Base-by-base conservation (phyloP, 2,113 vertebrate genomes). In the Tiliqua scincoides region DNA sequence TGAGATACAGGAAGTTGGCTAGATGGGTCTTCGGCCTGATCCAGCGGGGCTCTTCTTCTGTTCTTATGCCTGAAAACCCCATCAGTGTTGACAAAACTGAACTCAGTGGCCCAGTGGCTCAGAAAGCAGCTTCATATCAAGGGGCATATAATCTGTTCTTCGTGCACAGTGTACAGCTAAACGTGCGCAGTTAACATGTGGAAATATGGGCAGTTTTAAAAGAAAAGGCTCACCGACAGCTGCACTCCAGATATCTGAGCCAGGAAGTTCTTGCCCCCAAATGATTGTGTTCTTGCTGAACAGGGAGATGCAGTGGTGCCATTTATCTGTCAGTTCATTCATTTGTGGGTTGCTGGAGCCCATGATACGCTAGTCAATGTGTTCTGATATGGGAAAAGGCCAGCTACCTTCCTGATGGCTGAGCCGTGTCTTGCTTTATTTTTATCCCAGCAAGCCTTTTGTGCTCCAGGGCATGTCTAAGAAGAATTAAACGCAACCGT, bases 401-500 rank as follows among this genome's bases (percentile, higher is more conserved):
- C 86, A 84, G 91, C 81, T 95, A 73, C 90, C 82, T 89, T 87
- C 85, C 89, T 91, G 93, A 85, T 95, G 90, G 88, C 90, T 91
- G 86, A 84, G 82, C 23, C 86, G 68, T 87, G 90, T 95, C 43
- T 95, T 90, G 87, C 91, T 94, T 95, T 93, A 94, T 95, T 93
- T 94, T 92, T 94, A 94, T 94, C 95, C 93, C 91, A 91, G 94
- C 94, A 93, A 94, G 91, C 89, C 94, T 92, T 94, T 94, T 93
- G 90, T 93, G 93, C 95, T 92, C 89, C 88, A 67, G 94, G 94
- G 92, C 91, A 94, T 93, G 89, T 91, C 84, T 94, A 94, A 93
- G 91, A 95, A 92, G 94, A 95, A 95, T 95, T 94, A 94, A 95
- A 95, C 93, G 92, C 91, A 94, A 95, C 94, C 93, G 87, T 89